Evolutionary conservation across 2,888 invertebrate species (phyloP), one percentile per base, ranked within the genome.

Genomic region (Odontocolon sp.): DNA sequence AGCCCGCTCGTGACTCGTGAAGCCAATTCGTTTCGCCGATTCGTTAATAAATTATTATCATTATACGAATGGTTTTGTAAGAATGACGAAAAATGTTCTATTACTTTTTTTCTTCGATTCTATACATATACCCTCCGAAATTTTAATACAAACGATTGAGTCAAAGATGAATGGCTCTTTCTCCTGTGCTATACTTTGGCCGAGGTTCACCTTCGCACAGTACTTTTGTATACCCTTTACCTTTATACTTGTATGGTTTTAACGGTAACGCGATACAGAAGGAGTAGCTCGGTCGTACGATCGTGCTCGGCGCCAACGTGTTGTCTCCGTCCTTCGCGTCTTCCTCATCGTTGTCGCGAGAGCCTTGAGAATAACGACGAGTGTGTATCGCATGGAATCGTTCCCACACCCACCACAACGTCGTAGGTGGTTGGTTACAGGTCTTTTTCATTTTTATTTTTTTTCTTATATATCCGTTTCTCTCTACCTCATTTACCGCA

Each of bases 361-460:
- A 14, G 18, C 70, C 61, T 45, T 26, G 63, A 63, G 70, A 57
- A 67, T 64, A 63, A 56, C 63, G 56, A 11, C 71, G 45, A 64
- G 71, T 38, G 63, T 63, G n/a, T n/a, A n/a, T n/a, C n/a, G n/a
- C n/a, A n/a, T n/a, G 71, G 71, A 71, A 57, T 57, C 63, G 54
- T 84, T 84, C 83, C 81, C 85, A 82, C 85, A 83, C 83, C 82
- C 80, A 82, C 83, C 26, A n/a, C 38, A 52, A 67, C 68, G 63
- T 33, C 36, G 68, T 61, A 71, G 78, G 59, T 63, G 68, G 75
- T 68, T 63, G 66, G 75, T 78, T 80, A 56, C 14, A 28, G 21
- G 38, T 11, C 21, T 31, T 23, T 40, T 63, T 40, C 52, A 8
- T 36, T 45, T 16, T 23, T 40, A 11, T 50, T 45, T 14, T 18